Evolutionary conservation across 2,888 invertebrate species (phyloP), one percentile per base, ranked within the genome.

Genomic region (Metalampra italica): DNA sequence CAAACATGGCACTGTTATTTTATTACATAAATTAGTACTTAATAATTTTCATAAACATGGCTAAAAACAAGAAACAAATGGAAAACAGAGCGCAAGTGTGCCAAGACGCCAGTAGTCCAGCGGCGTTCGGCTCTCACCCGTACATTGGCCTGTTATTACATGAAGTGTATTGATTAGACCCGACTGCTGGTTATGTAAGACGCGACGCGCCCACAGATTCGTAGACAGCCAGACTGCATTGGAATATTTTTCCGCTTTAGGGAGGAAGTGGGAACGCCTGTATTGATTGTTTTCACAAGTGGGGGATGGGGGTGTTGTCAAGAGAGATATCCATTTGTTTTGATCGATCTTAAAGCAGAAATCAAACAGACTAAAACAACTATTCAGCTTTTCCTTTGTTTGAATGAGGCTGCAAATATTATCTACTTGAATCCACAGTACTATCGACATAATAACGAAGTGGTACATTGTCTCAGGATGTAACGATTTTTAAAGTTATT

Each of bases 121-220:
- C 63, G 59, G 62, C 68, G 36, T 14, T 14, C n/a, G 64, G 68
- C 66, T 60, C 65, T 64, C 62, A 67, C 67, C 65, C 71, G 81
- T 82, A 78, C 84, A 71, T 81, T 81, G 78, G 78, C 79, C 75
- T 75, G 75, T 71, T 75, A 70, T 70, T 73, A 72, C 73, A 75
- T 71, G 74, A 75, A 79, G 78, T 60, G 80, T 88, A 88, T 88
- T 81, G 87, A 88, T 88, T 82, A 79, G 75, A 71, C 76, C 76
- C 79, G 76, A 80, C 79, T 76, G 77, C 79, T 82, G 72, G 80
- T 87, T 87, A 84, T 66, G 72, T 84, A 82, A 85, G 66, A 59
- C 64, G 71, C 77, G 71, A 71, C 75, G 71, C 75, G 75, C 68
- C 71, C 73, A 69, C 73, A 66, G 70, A 70, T 68, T 70, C 63